A percentile compares a stretch with the other conserved stretches of the same genome.
phyloP scores from a whole-genome alignment of 2,888 invertebrate species.

The Nudaria mundana region DNA sequence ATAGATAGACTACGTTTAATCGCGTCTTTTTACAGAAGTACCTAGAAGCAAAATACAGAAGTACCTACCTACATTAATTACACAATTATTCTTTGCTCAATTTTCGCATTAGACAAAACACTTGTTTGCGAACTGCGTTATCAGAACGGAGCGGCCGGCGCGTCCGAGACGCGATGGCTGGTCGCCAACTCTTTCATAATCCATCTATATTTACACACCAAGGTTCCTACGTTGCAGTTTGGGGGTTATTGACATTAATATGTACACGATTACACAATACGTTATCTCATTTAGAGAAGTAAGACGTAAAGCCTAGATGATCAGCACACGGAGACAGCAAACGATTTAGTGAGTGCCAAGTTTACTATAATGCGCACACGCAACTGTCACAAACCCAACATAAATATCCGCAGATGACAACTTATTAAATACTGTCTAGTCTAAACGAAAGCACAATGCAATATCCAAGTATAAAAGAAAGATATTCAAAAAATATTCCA shows the following conservation, averaged over 20 bases:
- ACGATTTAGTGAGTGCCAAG: constrained; percentile 62
- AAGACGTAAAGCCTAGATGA: constrained; percentile 45
- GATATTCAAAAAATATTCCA: constrained; percentile 13
- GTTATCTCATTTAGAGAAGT: constrained; percentile 49
- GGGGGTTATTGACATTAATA: constrained; percentile 78
- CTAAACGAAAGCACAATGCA: no score
- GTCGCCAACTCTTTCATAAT: constrained; percentile 74
- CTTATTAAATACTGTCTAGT: no score
- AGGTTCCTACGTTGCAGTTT: constrained; percentile 74
- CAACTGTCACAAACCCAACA: constrained; percentile 40
- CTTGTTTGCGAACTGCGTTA: constrained; percentile 40
- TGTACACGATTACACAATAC: constrained; percentile 60
- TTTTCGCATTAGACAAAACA: no score
- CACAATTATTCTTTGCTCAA: no score
- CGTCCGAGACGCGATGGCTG: constrained; percentile 56
- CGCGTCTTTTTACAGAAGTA: no score
- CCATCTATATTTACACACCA: constrained; percentile 67
- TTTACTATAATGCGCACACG: constrained; percentile 52
- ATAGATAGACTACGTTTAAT: no score
- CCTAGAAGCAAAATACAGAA: no score
- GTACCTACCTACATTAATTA: no score
- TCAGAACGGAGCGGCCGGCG: constrained; percentile 35
- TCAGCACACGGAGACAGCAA: constrained; percentile 26
- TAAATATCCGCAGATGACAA: no score
- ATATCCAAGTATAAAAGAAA: no score